Percentiles rank a stretch among this genome's conserved stretches.
phyloP scores from a whole-genome alignment of 1,140 invertebrate species.

The Temnothorax curvispinosus region DNA sequence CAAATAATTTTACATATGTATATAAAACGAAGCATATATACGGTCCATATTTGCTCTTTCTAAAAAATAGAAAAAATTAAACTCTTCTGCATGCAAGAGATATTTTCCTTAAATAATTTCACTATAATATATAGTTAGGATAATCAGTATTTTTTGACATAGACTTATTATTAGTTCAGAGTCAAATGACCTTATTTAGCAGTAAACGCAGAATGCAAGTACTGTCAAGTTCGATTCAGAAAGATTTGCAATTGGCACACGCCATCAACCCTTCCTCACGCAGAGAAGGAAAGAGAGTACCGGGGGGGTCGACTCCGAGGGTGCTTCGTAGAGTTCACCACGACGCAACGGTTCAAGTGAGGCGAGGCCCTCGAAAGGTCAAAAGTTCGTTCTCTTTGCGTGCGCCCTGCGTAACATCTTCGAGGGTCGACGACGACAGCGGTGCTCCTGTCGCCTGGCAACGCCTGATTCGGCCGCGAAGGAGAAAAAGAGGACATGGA shows the following conservation, averaged over 20 bases:
- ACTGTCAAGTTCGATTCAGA: not conserved
- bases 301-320: conserved; percentile 21
- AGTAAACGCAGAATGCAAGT: not conserved
- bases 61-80: not conserved
- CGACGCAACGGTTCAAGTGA: conserved; percentile 52
- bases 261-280: not conserved
- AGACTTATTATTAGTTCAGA: not conserved
- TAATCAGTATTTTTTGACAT: not conserved
- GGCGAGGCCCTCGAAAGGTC: conserved; percentile 72
- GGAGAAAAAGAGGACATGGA: conserved; percentile 6
- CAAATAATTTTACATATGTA: not conserved
- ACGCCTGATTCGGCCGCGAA: conserved; percentile 59
- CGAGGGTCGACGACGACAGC: conserved; percentile 65
- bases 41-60: not conserved
- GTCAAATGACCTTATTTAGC: not conserved
- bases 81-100: not conserved
- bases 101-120: not conserved
- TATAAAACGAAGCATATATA: not conserved
- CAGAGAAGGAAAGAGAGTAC: not conserved
- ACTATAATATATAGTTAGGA: not conserved
- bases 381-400: conserved; percentile 75
- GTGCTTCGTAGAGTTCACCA: conserved; percentile 30
- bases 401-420: conserved; percentile 67
- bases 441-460: conserved; percentile 73
- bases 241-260: not conserved